A percentile compares a stretch with the other conserved stretches of the same genome.
Conservation (phyloP, 2,113 vertebrate species). For the Ovibos moschatus region DNA sequence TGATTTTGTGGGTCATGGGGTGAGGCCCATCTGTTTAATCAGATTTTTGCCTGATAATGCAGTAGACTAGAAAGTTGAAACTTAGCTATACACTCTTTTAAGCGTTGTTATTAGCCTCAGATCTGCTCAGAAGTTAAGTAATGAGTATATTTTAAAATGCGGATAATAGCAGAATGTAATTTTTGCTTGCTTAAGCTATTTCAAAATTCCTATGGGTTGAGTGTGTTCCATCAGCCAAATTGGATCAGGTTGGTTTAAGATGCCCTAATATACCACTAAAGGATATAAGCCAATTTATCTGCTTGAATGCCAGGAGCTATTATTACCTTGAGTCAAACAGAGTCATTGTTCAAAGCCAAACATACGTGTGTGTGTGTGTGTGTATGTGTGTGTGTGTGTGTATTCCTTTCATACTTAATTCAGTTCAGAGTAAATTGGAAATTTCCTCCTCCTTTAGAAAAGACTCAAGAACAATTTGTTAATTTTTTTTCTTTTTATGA, state of each 20-base stretch:
- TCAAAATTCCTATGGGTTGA: constrained; percentile 6
- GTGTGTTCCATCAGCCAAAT: constrained; percentile 27
- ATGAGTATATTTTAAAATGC: constrained; percentile 29
- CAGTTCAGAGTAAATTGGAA: not conserved
- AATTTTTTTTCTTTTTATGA: not conserved
- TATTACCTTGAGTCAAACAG: not conserved
- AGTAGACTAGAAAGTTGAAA: not conserved
- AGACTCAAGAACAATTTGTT: not conserved
- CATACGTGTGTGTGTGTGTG: not conserved
- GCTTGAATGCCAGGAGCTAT: not conserved
- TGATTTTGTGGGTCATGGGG: constrained; percentile 7
- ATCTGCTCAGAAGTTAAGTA: not conserved
- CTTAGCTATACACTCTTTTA: not conserved
- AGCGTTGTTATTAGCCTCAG: not conserved
- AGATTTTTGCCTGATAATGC: not conserved
- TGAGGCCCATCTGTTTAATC: constrained; percentile 32
- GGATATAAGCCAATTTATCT: not conserved
- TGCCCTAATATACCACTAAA: not conserved
- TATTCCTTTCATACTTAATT: not conserved
- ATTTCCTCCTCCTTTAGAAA: not conserved
- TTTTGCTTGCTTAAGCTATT: constrained; percentile 42
- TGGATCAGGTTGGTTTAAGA: not conserved
- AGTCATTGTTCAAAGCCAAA: not conserved
- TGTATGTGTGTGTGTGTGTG: not conserved
- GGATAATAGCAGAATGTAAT: constrained; percentile 22